phyloP scores from a whole-genome alignment of 1,140 invertebrate species.

The Heliconius eleuchia region DNA sequence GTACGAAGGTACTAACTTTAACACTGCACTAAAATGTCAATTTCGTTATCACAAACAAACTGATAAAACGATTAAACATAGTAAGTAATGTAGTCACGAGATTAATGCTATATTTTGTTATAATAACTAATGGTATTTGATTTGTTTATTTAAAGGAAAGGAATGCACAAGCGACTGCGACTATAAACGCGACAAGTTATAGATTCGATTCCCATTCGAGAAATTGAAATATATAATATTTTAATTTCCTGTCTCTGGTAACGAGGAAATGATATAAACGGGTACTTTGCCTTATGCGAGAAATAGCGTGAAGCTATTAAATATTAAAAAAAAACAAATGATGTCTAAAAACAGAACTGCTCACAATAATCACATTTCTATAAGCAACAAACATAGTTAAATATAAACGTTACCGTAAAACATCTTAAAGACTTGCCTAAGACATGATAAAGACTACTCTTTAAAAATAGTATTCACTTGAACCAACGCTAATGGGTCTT shows the following conservation, averaged over 20 bases:
- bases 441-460: background rate
- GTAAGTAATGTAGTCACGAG: background rate
- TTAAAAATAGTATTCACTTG: slow-evolving; percentile 20
- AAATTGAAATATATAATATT: no score
- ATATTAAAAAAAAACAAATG: no score
- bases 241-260: no score
- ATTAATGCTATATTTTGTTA: background rate
- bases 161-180: no score
- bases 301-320: no score
- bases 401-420: slow-evolving; percentile 15
- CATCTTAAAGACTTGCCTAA: background rate
- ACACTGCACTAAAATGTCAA: background rate
- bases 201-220: no score
- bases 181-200: no score
- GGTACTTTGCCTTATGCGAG: no score
- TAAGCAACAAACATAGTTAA: background rate
- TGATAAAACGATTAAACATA: background rate
- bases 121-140: slow-evolving; percentile 10
- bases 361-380: background rate
- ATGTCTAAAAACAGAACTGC: background rate
- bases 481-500: slow-evolving; percentile 21
- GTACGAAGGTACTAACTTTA: background rate
- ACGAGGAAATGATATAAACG: no score
- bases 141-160: background rate
- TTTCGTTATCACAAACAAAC: background rate